Percentiles rank a stretch among this genome's conserved stretches.
Evolutionary conservation across 2,113 vertebrate species (phyloP).

Genomic region (Dermatemys mawii): DNA sequence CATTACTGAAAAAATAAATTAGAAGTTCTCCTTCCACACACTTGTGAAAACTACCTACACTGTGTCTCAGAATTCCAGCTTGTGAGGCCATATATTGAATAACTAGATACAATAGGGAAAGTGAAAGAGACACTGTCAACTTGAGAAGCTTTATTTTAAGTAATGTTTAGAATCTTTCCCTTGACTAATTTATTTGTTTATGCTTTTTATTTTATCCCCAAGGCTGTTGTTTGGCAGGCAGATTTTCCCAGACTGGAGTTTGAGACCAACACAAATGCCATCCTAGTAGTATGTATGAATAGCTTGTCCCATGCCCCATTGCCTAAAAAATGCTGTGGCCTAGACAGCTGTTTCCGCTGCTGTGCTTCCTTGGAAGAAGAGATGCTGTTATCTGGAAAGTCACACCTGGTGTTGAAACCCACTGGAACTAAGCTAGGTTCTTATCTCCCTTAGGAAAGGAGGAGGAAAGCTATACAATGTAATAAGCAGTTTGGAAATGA

Average conservation of each 20-base stretch:
- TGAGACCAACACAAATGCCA: neutral
- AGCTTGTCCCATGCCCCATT: neutral
- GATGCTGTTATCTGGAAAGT: neutral
- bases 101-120: neutral
- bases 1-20: neutral
- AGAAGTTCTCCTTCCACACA: neutral
- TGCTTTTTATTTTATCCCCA: neutral
- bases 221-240: neutral
- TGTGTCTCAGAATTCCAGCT: neutral
- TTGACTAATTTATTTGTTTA: neutral
- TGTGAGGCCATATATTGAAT: neutral
- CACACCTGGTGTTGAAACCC: neutral
- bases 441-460: neutral
- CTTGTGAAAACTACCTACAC: neutral
- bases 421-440: neutral
- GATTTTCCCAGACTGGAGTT: neutral
- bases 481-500: neutral
- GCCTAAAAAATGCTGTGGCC: neutral
- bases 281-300: neutral
- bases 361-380: neutral
- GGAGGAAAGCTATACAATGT: neutral
- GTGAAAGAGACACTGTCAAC: neutral
- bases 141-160: neutral
- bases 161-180: neutral
- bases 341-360: neutral